Evolutionary conservation across 2,888 invertebrate species (phyloP).

Genomic region (Sthenelais limicola): DNA sequence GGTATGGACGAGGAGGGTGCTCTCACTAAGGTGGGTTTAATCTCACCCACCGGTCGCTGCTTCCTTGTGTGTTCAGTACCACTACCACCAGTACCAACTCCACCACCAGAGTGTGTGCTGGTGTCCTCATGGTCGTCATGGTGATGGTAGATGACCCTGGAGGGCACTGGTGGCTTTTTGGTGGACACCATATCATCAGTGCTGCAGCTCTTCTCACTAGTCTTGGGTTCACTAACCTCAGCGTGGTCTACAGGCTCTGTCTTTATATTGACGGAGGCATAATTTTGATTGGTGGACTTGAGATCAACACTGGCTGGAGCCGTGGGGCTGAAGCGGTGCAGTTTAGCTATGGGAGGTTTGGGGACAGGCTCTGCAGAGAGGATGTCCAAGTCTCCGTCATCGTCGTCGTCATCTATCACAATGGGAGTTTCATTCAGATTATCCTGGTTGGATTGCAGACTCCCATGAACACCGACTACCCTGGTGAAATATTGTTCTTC

Average conservation of each 20-base stretch:
- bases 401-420: too few relatives aligned
- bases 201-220: slow-evolving; percentile 26
- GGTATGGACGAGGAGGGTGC: not conserved
- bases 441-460: too few relatives aligned
- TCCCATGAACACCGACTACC: too few relatives aligned
- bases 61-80: slow-evolving; percentile 21
- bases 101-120: not conserved
- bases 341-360: too few relatives aligned
- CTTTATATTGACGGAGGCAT: too few relatives aligned
- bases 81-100: too few relatives aligned
- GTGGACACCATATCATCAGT: slow-evolving; percentile 6
- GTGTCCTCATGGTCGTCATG: slow-evolving; percentile 8
- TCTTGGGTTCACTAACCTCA: not conserved
- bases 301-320: not conserved
- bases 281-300: not conserved
- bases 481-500: slow-evolving; percentile 38
- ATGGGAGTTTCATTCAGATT: too few relatives aligned
- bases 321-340: too few relatives aligned
- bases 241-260: not conserved
- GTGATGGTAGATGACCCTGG: not conserved
- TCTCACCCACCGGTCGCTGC: slow-evolving; percentile 26
- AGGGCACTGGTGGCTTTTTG: slow-evolving; percentile 14
- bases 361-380: too few relatives aligned
- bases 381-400: slow-evolving; percentile 13
- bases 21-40: slow-evolving; percentile 16